Conservation (phyloP, 2,113 vertebrate species). For the Procavia capensis region DNA sequence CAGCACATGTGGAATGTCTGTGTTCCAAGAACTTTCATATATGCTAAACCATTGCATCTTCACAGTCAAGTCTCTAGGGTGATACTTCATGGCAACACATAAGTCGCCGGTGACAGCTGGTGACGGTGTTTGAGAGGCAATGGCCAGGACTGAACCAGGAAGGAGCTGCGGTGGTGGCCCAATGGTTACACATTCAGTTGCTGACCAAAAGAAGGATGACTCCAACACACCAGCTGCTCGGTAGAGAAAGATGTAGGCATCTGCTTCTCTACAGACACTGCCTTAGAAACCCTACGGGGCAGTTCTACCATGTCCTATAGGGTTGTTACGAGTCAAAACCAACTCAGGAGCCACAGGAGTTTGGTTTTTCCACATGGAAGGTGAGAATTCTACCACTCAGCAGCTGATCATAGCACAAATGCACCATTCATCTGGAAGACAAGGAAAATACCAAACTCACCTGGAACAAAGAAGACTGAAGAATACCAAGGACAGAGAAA, state of each 20-base stretch:
- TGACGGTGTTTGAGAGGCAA: neutral
- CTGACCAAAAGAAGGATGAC: neutral
- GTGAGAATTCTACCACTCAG: neutral
- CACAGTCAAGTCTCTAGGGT: fast-evolving
- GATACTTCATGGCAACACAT: neutral
- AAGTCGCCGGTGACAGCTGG: neutral
- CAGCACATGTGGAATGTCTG: neutral
- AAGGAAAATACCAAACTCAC: too few relatives aligned
- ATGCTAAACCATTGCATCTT: neutral
- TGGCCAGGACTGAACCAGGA: neutral
- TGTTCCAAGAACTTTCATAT: neutral
- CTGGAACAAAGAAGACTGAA: too few relatives aligned
- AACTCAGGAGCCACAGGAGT: neutral
- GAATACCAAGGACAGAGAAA: too few relatives aligned
- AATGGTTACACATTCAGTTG: neutral
- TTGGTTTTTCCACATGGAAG: neutral
- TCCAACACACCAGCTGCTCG: neutral
- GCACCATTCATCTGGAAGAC: too few relatives aligned
- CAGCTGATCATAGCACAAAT: neutral
- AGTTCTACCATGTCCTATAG: neutral
- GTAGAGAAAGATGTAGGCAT: neutral
- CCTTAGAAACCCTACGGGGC: neutral
- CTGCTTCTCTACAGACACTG: neutral
- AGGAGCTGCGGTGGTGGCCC: neutral
- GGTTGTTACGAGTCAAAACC: neutral